Conservation (phyloP, 2,797 vertebrate genomes). For the Oryzias dopingdopingensis region DNA sequence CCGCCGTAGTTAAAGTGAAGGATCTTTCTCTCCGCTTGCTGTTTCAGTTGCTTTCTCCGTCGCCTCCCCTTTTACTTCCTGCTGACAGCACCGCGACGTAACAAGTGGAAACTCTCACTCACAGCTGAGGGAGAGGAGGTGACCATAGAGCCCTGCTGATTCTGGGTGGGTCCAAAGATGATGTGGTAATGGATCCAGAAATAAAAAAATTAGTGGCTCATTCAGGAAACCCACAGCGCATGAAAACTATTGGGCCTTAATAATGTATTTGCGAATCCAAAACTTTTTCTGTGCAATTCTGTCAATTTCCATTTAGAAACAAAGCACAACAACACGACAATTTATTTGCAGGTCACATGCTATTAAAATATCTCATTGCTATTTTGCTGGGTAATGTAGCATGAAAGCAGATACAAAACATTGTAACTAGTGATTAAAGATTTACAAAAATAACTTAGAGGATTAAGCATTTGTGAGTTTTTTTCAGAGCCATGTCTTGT, state of each 20-base stretch:
- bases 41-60: slow-evolving; percentile 33
- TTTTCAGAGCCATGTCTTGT: slow-evolving; percentile 47
- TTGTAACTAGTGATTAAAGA: slow-evolving; percentile 37
- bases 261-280: too few relatives aligned
- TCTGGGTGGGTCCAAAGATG: slow-evolving; percentile 41
- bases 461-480: slow-evolving; percentile 31
- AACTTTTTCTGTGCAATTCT: too few relatives aligned
- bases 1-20: slow-evolving; percentile 65
- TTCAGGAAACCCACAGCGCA: not conserved
- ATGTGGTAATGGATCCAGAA: slow-evolving; percentile 5
- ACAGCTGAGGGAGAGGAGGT: slow-evolving; percentile 45
- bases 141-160: slow-evolving; percentile 32
- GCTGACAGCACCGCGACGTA: slow-evolving; percentile 53
- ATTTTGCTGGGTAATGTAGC: not conserved
- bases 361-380: not conserved
- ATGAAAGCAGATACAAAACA: slow-evolving; percentile 19
- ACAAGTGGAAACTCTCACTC: slow-evolving; percentile 71
- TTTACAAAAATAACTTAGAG: slow-evolving; percentile 47
- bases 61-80: slow-evolving; percentile 47
- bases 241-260: not conserved
- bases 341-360: too few relatives aligned
- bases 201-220: not conserved
- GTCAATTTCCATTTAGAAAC: too few relatives aligned
- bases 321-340: too few relatives aligned
- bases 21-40: slow-evolving; percentile 29